A percentile compares a stretch with the other conserved stretches of the same genome.
phyloP scores from a whole-genome alignment of 2,797 vertebrate genomes.

The Eospalax fontanierii region DNA sequence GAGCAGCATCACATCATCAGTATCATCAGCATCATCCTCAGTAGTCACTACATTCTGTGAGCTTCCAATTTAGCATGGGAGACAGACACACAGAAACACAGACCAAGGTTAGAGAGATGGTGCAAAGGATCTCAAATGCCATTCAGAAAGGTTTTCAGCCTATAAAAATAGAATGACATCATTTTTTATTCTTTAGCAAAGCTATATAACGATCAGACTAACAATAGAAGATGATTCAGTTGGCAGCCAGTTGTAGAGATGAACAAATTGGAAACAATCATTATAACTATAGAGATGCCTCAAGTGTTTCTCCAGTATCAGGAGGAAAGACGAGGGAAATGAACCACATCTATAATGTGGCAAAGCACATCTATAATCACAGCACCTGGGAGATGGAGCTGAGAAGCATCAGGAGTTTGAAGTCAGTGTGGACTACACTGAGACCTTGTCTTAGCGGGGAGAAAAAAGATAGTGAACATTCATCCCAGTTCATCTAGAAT shows the following conservation, averaged over 20 bases:
- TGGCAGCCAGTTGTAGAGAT: slow-evolving; percentile 26
- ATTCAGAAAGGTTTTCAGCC: slow-evolving; percentile 15
- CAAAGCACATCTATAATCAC: background rate
- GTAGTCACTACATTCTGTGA: slow-evolving; percentile 5
- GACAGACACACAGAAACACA: background rate
- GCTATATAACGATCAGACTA: slow-evolving; percentile 30
- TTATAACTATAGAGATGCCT: background rate
- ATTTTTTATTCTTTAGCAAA: slow-evolving; percentile 1
- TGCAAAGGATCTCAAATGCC: background rate
- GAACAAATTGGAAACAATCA: slow-evolving; percentile 23
- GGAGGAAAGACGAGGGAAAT: background rate
- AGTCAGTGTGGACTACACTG: background rate
- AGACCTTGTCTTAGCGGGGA: background rate
- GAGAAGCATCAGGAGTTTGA: background rate
- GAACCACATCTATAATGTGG: too few species aligned
- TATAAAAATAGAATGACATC: slow-evolving; percentile 18
- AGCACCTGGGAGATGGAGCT: background rate
- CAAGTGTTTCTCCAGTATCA: too few species aligned
- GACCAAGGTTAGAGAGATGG: background rate
- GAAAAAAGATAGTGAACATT: background rate
- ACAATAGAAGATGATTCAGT: slow-evolving; percentile 47
- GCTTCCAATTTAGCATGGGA: slow-evolving; percentile 48
- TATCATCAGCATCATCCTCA: background rate
- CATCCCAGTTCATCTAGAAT: slow-evolving; percentile 20
- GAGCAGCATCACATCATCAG: background rate